These are phyloP conservation scores for Tiaroga cobitis DNA, from an alignment of 2,797 vertebrate species.

Conservation along the genomic window DNA sequence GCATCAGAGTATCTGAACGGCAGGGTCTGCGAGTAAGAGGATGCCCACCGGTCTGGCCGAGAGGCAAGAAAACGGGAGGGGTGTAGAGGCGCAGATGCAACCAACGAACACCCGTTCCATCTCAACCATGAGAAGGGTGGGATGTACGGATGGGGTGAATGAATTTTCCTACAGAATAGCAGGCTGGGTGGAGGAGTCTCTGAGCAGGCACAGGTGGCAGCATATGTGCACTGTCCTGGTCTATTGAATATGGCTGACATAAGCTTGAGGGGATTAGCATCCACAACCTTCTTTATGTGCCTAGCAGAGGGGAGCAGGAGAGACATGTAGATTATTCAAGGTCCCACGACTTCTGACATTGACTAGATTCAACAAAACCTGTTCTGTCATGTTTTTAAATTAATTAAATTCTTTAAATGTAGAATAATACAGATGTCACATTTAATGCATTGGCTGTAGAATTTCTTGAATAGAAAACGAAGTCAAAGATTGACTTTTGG, in stretches of 20 bases:
- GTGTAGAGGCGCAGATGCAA: constrained; percentile 73
- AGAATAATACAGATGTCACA: background rate
- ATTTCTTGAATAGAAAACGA: background rate
- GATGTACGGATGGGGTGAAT: constrained; percentile 7
- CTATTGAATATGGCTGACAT: constrained; percentile 33
- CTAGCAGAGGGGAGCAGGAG: background rate
- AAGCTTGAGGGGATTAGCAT: constrained; percentile 21
- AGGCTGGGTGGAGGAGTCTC: constrained; percentile 22
- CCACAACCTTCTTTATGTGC: constrained; percentile 8
- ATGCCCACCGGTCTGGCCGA: constrained; percentile 34
- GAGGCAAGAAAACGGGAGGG: constrained; percentile 62
- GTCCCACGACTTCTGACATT: background rate
- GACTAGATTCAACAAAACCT: constrained; percentile 1
- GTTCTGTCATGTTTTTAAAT: background rate
- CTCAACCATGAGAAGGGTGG: constrained; percentile 58
- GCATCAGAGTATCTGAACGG: constrained; percentile 49
- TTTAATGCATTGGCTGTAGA: background rate
- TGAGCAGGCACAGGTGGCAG: constrained; percentile 68
- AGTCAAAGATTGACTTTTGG: background rate
- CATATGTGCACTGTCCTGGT: constrained; percentile 66
- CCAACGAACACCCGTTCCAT: constrained; percentile 66
- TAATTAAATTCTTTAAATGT: background rate
- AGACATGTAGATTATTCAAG: constrained; percentile 11
- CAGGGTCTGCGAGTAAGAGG: constrained; percentile 58
- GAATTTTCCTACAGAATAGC: constrained; percentile 14